Evolutionary conservation across 2,797 vertebrate species (phyloP), one percentile per base, ranked within the genome.

Genomic region (Enteromius unitaeniatus): DNA sequence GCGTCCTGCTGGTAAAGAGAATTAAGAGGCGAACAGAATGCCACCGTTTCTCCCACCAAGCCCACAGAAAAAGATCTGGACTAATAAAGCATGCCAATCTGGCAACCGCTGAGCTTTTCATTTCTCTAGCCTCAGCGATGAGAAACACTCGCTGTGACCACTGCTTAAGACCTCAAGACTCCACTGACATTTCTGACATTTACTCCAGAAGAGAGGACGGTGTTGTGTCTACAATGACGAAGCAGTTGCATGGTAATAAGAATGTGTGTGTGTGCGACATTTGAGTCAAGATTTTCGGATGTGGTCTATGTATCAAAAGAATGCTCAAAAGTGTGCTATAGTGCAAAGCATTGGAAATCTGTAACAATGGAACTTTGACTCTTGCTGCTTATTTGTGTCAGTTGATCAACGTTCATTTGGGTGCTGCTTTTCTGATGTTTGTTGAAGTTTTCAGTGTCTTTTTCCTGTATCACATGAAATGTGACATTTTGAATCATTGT

Each of bases 101-200:
- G 77, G 86, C 83, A 83, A 86, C 87, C 49, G 75, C 86, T 84
- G 86, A 82, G 84, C 45, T 85, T 86, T 86, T 89, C 84, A 88
- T 87, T 87, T 87, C 78, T 47, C 78, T 51, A 67, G 28, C 74
- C 58, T 60, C 37, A 58, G 58, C 40, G 2, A 78, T 74, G 62
- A 81, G 58, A 86, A 86, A 82, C 53, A 64, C 76, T 64, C 42
- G 37, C 81, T 86, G 74, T 62, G 81, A 76, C 77, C 64, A 67
- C 78, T 79, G 74, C 47, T 78, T 65, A 79, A 78, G 78, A 76
- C 70, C 76, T 58, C 49, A 49, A 19, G 72, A 87, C 78, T 82
- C 77, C 74, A 65, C 68, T 86, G 86, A 86, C 84, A 86, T 89
- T 83, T 86, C 68, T 86, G 86, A 86, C 86, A 86, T 89, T 83